phyloP scores from a whole-genome alignment of 2,113 vertebrate species.

The Bothrops jararaca region DNA sequence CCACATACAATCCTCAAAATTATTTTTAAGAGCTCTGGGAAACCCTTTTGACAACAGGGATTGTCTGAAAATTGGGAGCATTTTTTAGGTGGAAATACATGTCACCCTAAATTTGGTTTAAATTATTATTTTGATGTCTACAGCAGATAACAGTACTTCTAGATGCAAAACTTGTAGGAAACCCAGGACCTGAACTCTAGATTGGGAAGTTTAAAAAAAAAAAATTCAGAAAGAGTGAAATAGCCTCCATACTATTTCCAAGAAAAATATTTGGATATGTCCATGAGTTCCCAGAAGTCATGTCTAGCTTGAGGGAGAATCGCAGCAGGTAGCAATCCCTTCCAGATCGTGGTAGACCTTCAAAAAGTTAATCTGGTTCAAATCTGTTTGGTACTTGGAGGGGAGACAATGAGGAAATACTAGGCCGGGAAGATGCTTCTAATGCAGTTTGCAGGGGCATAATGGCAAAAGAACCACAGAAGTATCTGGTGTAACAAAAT shows the following conservation, averaged over 20 bases:
- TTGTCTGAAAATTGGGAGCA: not conserved
- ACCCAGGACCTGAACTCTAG: not conserved
- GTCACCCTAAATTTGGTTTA: not conserved
- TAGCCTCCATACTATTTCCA: not conserved
- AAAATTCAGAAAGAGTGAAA: not conserved
- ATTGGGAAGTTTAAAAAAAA: not conserved
- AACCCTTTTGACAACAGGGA: not conserved
- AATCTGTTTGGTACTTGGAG: not conserved
- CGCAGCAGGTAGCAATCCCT: not conserved
- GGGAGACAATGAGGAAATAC: not conserved
- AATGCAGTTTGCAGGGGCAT: too few species aligned
- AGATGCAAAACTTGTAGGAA: not conserved
- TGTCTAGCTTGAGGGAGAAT: not conserved
- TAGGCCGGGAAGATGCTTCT: not conserved
- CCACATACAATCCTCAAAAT: not conserved
- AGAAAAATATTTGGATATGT: not conserved
- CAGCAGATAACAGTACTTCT: not conserved
- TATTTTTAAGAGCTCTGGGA: not conserved
- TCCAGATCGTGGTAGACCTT: not conserved
- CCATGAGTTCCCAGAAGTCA: not conserved
- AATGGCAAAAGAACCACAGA: not conserved
- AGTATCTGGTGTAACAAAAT: not conserved
- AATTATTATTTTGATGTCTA: not conserved
- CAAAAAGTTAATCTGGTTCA: not conserved
- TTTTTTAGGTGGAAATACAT: not conserved